A percentile compares a stretch with the other conserved stretches of the same genome.
Evolutionary conservation across 2,113 vertebrate species (phyloP).

Genomic region (Corvus cornix): DNA sequence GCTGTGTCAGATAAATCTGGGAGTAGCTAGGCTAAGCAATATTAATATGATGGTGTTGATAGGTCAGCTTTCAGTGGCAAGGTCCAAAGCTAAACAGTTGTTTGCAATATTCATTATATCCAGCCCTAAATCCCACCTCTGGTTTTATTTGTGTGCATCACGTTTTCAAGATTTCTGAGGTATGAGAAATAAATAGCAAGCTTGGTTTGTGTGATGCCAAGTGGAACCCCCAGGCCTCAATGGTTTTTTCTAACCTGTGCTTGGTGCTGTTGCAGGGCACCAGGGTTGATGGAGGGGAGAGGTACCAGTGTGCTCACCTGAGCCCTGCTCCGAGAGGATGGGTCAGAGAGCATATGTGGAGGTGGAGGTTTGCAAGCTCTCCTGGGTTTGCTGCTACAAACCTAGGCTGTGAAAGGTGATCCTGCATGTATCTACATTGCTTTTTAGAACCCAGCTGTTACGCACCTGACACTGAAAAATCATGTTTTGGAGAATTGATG

Average conservation of each 20-base stretch:
- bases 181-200: neutral
- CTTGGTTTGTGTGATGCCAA: neutral
- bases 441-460: neutral
- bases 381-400: neutral
- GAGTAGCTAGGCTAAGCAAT: neutral
- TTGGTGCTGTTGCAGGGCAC: neutral
- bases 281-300: neutral
- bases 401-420: neutral
- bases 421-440: rapidly evolving
- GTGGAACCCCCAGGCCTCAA: neutral
- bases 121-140: neutral
- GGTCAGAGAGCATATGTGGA: neutral
- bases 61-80: neutral
- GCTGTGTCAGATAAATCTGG: neutral
- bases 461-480: neutral
- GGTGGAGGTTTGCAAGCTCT: neutral
- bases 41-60: neutral
- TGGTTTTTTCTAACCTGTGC: neutral
- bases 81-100: neutral
- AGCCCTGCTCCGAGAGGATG: neutral
- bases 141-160: neutral
- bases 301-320: neutral
- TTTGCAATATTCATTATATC: neutral
- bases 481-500: neutral
- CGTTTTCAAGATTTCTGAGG: neutral